Evolutionary conservation across 2,797 vertebrate genomes (phyloP).

Genomic region (Chaetophractus vellerosus): DNA sequence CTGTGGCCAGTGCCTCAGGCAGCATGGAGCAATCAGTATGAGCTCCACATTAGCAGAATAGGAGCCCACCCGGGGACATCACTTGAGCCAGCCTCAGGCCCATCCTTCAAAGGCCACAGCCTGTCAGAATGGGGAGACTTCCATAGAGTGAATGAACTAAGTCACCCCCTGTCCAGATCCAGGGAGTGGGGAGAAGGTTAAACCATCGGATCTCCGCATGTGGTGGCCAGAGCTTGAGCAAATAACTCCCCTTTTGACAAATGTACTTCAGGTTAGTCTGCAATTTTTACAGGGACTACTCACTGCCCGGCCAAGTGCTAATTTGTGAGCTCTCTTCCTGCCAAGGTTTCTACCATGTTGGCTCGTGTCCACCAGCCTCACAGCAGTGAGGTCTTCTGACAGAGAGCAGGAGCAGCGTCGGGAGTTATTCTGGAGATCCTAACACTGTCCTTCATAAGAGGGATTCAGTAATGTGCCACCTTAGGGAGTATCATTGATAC

Average conservation of each 20-base stretch:
- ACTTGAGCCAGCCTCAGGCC: background rate
- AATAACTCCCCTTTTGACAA: constrained; percentile 9
- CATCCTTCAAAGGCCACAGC: background rate
- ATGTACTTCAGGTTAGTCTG: constrained; percentile 14
- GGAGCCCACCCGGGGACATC: background rate
- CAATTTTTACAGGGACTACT: constrained; percentile 46
- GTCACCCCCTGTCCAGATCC: background rate
- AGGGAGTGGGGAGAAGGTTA: background rate
- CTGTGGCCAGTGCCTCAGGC: background rate
- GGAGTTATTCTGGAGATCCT: constrained; percentile 36
- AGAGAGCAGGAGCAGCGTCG: background rate
- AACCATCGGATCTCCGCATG: background rate
- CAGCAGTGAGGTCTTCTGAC: constrained; percentile 7
- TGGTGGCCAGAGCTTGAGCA: constrained; percentile 1
- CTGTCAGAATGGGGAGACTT: background rate
- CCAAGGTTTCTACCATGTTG: constrained; percentile 41
- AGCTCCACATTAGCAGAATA: background rate
- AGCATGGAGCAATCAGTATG: background rate
- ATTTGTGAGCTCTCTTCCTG: constrained; percentile 55
- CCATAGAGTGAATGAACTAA: background rate
- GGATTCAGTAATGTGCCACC: background rate
- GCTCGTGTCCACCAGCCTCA: background rate
- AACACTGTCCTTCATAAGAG: constrained; percentile 38
- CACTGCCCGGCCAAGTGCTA: constrained; percentile 27
- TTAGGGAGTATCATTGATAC: background rate